Percentiles rank a stretch among this genome's conserved stretches.
These are phyloP conservation scores for Indicator indicator DNA, from an alignment of 2,113 vertebrate species.

Conservation along the genomic window DNA sequence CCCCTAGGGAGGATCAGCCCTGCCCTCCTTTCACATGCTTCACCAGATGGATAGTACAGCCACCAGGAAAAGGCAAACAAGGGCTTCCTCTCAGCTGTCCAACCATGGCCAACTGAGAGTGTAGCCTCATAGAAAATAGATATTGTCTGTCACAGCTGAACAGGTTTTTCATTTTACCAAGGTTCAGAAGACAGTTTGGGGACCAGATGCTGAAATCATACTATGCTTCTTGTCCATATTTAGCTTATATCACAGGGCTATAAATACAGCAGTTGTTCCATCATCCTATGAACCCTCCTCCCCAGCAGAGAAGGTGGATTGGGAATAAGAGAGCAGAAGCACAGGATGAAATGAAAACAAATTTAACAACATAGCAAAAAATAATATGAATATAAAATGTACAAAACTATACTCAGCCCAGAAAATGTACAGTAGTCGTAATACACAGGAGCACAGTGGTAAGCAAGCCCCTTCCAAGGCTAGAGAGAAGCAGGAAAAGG, in stretches of 20 bases:
- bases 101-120: background rate
- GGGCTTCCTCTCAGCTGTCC: background rate
- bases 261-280: background rate
- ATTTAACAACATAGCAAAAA: background rate
- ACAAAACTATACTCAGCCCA: too few relatives aligned
- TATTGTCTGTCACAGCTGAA: background rate
- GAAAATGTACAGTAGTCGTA: too few relatives aligned
- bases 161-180: background rate
- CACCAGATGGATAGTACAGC: background rate
- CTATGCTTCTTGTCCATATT: background rate
- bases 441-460: too few relatives aligned
- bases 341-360: background rate
- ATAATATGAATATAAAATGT: too few relatives aligned
- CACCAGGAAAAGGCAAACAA: background rate
- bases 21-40: rapidly evolving
- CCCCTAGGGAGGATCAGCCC: background rate
- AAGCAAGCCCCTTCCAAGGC: too few relatives aligned
- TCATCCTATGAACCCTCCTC: background rate
- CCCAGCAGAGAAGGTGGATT: background rate
- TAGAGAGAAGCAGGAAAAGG: too few relatives aligned
- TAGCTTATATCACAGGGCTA: background rate
- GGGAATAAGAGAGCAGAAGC: background rate
- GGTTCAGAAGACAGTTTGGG: background rate
- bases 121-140: background rate
- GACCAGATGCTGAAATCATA: background rate